Evolutionary conservation across 2,113 vertebrate genomes (phyloP).

Genomic region (Urocitellus parryii): DNA sequence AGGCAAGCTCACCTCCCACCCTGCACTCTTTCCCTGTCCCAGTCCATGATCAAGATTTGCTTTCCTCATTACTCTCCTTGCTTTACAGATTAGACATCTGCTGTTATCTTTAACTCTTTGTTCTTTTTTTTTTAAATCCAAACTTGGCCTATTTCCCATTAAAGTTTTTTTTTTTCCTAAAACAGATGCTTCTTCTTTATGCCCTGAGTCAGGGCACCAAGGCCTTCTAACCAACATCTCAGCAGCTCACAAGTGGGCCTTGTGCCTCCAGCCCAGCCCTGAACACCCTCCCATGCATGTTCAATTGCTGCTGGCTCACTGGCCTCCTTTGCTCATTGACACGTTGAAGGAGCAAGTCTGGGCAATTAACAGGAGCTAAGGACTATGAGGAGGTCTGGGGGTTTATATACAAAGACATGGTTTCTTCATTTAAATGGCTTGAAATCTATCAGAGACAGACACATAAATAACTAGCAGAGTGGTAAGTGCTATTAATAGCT

Average conservation of each 20-base stretch:
- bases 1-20: background rate
- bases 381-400: background rate
- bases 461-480: background rate
- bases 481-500: background rate
- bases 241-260: background rate
- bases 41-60: background rate
- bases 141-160: background rate
- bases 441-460: background rate
- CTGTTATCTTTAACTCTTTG: conserved; percentile 29
- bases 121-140: conserved; percentile 7
- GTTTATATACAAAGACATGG: background rate
- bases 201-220: background rate
- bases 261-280: background rate
- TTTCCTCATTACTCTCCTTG: background rate
- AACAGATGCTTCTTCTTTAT: background rate
- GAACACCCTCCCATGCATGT: background rate
- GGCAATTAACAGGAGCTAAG: background rate
- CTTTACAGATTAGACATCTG: conserved; percentile 45
- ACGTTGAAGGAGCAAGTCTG: background rate
- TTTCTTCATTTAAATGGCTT: conserved; percentile 41
- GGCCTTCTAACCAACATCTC: background rate
- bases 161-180: conserved; percentile 11
- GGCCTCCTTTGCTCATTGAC: background rate
- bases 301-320: background rate
- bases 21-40: background rate